Base-by-base conservation (phyloP, 2,888 invertebrate genomes). In the Eupithecia subumbrata region DNA sequence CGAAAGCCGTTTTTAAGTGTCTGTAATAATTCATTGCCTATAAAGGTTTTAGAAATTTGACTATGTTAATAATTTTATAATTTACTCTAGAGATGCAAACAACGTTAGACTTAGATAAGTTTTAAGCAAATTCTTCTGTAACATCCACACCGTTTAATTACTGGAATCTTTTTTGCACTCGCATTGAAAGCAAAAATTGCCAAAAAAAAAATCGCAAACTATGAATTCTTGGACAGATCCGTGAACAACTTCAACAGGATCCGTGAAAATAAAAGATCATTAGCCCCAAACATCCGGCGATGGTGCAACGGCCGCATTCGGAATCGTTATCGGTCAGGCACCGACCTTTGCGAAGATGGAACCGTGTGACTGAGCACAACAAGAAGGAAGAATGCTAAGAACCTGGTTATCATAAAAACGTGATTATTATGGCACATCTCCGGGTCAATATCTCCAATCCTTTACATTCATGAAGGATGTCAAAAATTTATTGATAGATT, bases 271-370 rank as follows among this genome's bases (percentile, higher is more conserved):
- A 60, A 68, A 69, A 43, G 69, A 48, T 69, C 69, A 70, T 52
- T 69, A 63, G 60, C 43, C 43, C 69, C 16, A 63, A 69, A 74
- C 72, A 77, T 77, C 74, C 75, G 69, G 74, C 68, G 82, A 78
- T 88, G 88, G 88, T 86, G 90, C 90, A 90, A 90, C 79, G 86
- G 87, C 84, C 88, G 86, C 72, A 91, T 91, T 91, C 90, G 90
- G 87, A 91, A 86, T 93, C 93, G 93, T 93, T 93, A 93, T 93
- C 93, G 93, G 93, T 93, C 93, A 93, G 88, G 84, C 81, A 77
- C 80, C 84, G 89, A 91, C 93, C 93, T 93, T 93, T 93, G 91
- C 87, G 63, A 73, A 69, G 72, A 71, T 69, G 30, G 45, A 60
- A 45, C 75, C 60, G 60, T 69, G 71, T 60, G 73, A 73, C 70